Evolutionary conservation across 2,113 vertebrate species (phyloP).

Genomic region (Oxygymnocypris stewartii): DNA sequence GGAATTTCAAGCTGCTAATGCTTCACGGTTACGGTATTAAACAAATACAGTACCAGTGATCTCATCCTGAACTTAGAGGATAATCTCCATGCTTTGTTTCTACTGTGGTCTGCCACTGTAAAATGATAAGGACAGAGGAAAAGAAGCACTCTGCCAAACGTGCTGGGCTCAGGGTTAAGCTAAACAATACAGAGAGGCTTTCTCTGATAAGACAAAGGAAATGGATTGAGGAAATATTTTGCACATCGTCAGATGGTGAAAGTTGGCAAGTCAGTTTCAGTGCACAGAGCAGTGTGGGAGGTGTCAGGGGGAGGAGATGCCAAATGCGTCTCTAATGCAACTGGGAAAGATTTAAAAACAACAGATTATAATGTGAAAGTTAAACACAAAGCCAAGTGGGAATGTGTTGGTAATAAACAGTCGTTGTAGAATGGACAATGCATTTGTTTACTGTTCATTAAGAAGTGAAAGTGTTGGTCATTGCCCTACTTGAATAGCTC

Average conservation of each 20-base stretch:
- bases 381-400: constrained; percentile 40
- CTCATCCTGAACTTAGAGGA: constrained; percentile 5
- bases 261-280: constrained; percentile 39
- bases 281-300: constrained; percentile 51
- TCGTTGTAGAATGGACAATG: not conserved
- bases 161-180: constrained; percentile 25
- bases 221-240: constrained; percentile 50
- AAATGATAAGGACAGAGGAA: constrained; percentile 14
- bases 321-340: constrained; percentile 43
- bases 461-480: constrained; percentile 37
- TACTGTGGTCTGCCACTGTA: constrained; percentile 30
- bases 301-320: constrained; percentile 46
- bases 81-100: constrained; percentile 12
- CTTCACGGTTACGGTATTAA: constrained; percentile 17
- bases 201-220: constrained; percentile 52
- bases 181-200: constrained; percentile 29
- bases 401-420: constrained; percentile 43
- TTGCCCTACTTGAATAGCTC: constrained; percentile 43
- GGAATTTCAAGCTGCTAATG: constrained; percentile 8
- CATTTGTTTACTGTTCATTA: constrained; percentile 50
- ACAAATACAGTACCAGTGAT: constrained; percentile 33
- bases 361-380: constrained; percentile 19
- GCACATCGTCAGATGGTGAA: constrained; percentile 47
- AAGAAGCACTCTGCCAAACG: constrained; percentile 6
- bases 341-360: constrained; percentile 18